Percentiles rank a stretch among this genome's conserved stretches.
phyloP scores from a whole-genome alignment of 1,140 invertebrate genomes.

The Agrilus planipennis region DNA sequence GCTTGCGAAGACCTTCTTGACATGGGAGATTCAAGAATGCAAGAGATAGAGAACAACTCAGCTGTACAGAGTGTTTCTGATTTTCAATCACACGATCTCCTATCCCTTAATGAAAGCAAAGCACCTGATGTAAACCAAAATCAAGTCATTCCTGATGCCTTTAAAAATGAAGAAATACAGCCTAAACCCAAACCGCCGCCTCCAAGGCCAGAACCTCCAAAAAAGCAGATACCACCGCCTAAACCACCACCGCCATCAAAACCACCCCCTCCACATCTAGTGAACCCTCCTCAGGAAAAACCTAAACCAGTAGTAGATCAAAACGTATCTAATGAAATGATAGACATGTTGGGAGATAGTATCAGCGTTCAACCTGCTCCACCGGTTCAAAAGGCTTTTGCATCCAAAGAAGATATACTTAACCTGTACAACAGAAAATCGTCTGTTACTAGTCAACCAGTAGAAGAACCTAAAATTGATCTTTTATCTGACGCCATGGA shows the following conservation, averaged over 20 bases:
- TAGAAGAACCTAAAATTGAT: conserved; percentile 33
- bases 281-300: conserved; percentile 30
- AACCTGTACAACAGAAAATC: conserved; percentile 51
- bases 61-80: no score
- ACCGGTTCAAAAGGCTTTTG: conserved; percentile 23
- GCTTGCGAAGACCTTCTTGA: conserved; percentile 53
- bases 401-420: conserved; percentile 50
- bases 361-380: conserved; percentile 28
- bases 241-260: conserved; percentile 28
- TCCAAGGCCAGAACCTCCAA: conserved; percentile 34
- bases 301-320: conserved; percentile 23
- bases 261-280: conserved; percentile 34
- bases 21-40: conserved; percentile 33
- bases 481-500: conserved; percentile 27
- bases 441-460: conserved; percentile 28
- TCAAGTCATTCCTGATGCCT: conserved; percentile 21
- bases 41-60: conserved; percentile 5
- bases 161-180: conserved; percentile 4
- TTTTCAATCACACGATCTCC: conserved; percentile 15
- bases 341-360: conserved; percentile 39
- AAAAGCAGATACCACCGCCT: conserved; percentile 9
- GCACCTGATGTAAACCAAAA: conserved; percentile 34
- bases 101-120: conserved; percentile 15
- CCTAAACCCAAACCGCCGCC: conserved; percentile 23
- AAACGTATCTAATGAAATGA: background rate